Conservation (phyloP, 2,888 invertebrate species). For the Monopis laevigella region DNA sequence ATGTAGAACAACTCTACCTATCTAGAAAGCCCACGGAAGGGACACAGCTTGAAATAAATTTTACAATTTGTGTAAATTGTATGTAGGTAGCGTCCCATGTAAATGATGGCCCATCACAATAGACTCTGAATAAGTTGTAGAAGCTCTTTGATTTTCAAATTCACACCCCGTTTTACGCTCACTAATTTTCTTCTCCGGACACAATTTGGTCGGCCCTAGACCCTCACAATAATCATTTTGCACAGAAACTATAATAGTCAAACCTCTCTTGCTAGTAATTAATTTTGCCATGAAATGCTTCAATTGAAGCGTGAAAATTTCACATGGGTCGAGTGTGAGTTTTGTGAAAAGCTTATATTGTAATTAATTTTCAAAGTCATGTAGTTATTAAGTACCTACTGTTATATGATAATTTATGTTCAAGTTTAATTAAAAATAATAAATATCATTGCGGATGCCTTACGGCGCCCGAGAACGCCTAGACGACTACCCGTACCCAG, state of each 20-base stretch:
- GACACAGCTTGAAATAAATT: constrained; percentile 26
- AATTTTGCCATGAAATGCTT: constrained; percentile 62
- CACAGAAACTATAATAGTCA: constrained; percentile 63
- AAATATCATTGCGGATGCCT: too few relatives aligned
- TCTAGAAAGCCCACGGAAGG: neutral
- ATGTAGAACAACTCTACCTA: too few relatives aligned
- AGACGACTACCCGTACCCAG: too few relatives aligned
- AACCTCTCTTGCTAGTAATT: constrained; percentile 63
- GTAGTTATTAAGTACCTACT: too few relatives aligned
- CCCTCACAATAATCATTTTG: constrained; percentile 63
- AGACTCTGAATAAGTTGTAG: constrained; percentile 45
- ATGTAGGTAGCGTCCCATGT: constrained; percentile 53
- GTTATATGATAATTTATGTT: too few relatives aligned
- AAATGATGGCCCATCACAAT: constrained; percentile 57
- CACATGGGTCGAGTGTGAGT: constrained; percentile 45
- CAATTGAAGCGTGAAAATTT: constrained; percentile 65
- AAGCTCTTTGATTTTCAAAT: constrained; percentile 61
- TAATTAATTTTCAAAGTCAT: constrained; percentile 4
- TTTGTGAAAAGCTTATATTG: constrained; percentile 10
- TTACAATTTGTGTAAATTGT: constrained; percentile 37
- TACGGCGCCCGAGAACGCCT: too few relatives aligned
- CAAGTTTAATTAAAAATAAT: too few relatives aligned
- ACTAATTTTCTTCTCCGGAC: constrained; percentile 68
- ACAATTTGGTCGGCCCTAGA: constrained; percentile 50
- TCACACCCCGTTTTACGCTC: constrained; percentile 66